Evolutionary conservation across 2,888 invertebrate species (phyloP).

Genomic region (Zaprionus obscuricornis): DNA sequence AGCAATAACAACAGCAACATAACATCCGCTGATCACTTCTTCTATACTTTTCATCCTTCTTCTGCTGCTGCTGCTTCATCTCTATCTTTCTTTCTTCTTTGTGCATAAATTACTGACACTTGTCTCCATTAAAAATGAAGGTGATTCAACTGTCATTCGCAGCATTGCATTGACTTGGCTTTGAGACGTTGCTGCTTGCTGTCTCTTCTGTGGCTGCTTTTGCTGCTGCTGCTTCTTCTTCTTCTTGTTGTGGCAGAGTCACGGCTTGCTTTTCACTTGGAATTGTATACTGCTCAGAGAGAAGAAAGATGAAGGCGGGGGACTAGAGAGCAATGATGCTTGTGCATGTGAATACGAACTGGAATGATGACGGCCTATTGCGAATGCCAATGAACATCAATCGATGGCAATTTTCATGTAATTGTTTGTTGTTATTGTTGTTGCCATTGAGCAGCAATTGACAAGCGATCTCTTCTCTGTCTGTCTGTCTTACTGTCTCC

Average conservation of each 20-base stretch:
- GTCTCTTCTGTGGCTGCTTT: too few relatives aligned
- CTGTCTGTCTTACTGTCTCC: slow-evolving; percentile 18
- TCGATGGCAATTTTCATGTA: slow-evolving; percentile 77
- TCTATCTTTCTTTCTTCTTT: slow-evolving; percentile 41
- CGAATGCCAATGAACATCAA: slow-evolving; percentile 71
- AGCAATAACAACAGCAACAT: slow-evolving; percentile 26
- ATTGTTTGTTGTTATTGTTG: slow-evolving; percentile 67
- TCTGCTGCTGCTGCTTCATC: slow-evolving; percentile 5
- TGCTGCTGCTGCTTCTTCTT: slow-evolving; percentile 18
- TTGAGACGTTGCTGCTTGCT: not conserved
- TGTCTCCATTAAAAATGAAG: slow-evolving; percentile 79
- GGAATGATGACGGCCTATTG: slow-evolving; percentile 65
- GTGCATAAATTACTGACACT: slow-evolving; percentile 79
- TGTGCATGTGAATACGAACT: slow-evolving; percentile 19
- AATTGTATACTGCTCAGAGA: slow-evolving; percentile 27
- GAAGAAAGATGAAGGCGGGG: too few relatives aligned
- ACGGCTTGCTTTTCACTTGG: slow-evolving; percentile 67
- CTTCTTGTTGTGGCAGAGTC: slow-evolving; percentile 52
- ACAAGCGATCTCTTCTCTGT: too few relatives aligned
- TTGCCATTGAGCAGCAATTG: slow-evolving; percentile 35
- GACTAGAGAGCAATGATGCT: too few relatives aligned
- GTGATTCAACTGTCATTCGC: slow-evolving; percentile 75
- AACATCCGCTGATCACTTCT: not conserved
- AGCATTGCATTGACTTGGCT: slow-evolving; percentile 35
- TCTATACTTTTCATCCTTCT: slow-evolving; percentile 5